Percentiles rank a stretch among this genome's conserved stretches.
Conservation (phyloP, 2,888 invertebrate genomes). For the Heterodera filipjevi region DNA sequence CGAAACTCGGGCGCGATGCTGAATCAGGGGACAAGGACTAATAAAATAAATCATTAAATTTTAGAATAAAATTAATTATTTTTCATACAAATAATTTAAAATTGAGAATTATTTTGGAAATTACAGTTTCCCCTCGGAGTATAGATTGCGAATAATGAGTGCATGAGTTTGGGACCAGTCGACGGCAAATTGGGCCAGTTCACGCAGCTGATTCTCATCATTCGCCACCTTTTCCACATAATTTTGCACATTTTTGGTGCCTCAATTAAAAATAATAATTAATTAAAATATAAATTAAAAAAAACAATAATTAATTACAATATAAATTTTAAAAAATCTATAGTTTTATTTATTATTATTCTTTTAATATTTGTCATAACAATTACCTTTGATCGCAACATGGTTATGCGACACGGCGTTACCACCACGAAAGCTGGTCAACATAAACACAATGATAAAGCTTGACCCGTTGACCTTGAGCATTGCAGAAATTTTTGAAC, state of each 20-base stretch:
- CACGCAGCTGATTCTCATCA: neutral
- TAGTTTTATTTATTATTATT: neutral
- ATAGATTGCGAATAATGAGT: neutral
- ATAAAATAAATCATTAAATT: constrained; percentile 50
- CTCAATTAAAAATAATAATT: neutral
- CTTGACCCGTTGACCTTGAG: neutral
- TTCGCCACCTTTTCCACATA: neutral
- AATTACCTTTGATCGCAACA: neutral
- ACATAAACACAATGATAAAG: neutral
- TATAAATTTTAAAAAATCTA: too few species aligned
- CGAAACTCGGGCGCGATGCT: too few species aligned
- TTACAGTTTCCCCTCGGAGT: neutral
- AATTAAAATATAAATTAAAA: neutral
- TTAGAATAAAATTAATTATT: neutral
- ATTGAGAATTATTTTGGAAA: neutral
- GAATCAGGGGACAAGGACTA: too few species aligned
- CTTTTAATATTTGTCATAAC: neutral
- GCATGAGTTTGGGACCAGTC: neutral
- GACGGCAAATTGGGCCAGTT: neutral
- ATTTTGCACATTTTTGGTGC: neutral
- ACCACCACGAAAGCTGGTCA: constrained; percentile 4
- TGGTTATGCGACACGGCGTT: neutral
- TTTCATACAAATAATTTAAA: neutral
- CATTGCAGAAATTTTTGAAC: neutral
- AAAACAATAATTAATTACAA: too few species aligned